Base-by-base conservation (phyloP, 2,113 vertebrate genomes). In the Oncorhynchus gorbuscha region DNA sequence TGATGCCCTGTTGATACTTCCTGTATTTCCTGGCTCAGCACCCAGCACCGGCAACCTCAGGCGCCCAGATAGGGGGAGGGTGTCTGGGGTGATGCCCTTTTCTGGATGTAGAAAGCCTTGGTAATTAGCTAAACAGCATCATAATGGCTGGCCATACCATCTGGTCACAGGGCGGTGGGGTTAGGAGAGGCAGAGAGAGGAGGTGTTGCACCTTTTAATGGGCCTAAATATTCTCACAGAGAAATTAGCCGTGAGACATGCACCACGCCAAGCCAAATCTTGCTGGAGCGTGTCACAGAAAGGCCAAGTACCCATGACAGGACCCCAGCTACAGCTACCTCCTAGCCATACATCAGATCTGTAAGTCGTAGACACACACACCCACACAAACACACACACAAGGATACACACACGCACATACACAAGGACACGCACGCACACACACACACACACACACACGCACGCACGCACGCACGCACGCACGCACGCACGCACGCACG, bases 131-230 rank as follows among this genome's bases (percentile, higher is more conserved):
- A 90, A 90, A 87, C 81, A 86, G 84, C 83, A 90, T 85, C 86
- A 77, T 87, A 81, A 88, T 90, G 73, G 75, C 75, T 81, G 81
- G 82, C 80, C 55, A 62, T 26, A 45, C 90, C 92, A 93, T 93
- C 92, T 94, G 91, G 91, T 89, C 85, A 84, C 79, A 69, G 84
- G 12, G 77, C 13, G 2, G 66, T 13, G 11, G 13, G 64, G 13
- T 13, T 2, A 11, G 85, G 82, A 3, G 71, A 78, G 73, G 79
- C 51, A 55, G 73, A 64, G 77, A 71, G 75, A 71, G 84, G 79
- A 86, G 80, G 86, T 86, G 85, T 93, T 86, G 77, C 88, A 90
- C 82, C 69, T 92, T 93, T 90, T 92, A 91, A 93, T 92, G 85
- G 91, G 82, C 81, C 83, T 86, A 88, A 87, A 85, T 85, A 84